Evolutionary conservation across 92 coral and sea anemone genomes (phyloP).

Genomic region (Zoanthus sociatus): DNA sequence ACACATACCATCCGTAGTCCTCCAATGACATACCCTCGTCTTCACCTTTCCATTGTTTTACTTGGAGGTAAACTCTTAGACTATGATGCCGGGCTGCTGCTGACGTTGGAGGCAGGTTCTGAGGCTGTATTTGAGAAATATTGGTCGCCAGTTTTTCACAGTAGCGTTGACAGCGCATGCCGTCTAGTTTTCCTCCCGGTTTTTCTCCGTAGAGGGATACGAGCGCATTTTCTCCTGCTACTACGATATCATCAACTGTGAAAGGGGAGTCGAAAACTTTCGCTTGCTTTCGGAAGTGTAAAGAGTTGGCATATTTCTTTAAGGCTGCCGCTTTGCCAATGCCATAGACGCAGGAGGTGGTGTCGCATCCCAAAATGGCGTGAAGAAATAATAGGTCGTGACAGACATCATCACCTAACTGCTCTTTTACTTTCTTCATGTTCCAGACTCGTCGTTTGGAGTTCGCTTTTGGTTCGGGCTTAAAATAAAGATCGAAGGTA

Average conservation of each 20-base stretch:
- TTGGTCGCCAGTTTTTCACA: neutral
- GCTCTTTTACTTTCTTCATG: conserved; percentile 9
- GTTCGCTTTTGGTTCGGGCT: neutral
- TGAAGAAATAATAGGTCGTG: too few relatives aligned
- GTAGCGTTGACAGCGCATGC: neutral
- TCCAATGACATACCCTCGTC: neutral
- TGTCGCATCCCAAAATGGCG: conserved; percentile 64
- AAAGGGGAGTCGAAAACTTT: conserved; percentile 15
- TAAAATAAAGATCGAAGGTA: too few relatives aligned
- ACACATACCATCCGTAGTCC: neutral
- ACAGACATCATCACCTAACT: neutral
- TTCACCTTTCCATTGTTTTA: neutral
- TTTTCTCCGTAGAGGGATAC: conserved; percentile 36
- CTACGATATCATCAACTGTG: conserved; percentile 17
- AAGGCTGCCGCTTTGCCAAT: neutral
- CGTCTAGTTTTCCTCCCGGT: neutral
- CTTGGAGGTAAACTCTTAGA: neutral
- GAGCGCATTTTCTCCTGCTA: conserved; percentile 50
- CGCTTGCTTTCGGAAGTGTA: conserved; percentile 42
- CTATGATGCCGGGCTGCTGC: neutral
- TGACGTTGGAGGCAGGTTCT: neutral
- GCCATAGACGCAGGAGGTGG: conserved; percentile 27
- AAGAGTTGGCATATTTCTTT: neutral
- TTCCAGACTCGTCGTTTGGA: neutral
- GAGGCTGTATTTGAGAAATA: neutral